Conservation (phyloP, 2,797 vertebrate genomes). For the Hemibagrus guttatus region DNA sequence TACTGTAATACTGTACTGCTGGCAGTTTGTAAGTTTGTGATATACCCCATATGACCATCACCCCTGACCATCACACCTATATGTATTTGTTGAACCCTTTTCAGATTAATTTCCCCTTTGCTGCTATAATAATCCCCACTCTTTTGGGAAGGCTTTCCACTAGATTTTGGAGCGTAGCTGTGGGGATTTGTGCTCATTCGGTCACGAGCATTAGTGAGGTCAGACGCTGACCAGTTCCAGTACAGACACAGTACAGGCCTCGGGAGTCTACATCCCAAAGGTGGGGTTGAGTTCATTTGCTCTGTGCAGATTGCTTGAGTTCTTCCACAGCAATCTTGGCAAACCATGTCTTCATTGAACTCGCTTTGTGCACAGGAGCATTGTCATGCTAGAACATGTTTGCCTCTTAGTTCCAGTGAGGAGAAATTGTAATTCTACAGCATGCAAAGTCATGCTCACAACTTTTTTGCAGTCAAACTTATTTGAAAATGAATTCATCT, state of each 20-base stretch:
- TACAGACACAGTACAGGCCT: no score
- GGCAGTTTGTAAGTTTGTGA: background rate
- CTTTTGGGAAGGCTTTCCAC: background rate
- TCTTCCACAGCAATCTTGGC: background rate
- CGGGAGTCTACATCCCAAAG: background rate
- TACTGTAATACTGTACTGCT: background rate
- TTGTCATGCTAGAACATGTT: no score
- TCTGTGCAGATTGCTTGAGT: background rate
- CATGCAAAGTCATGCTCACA: background rate
- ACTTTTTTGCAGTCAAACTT: background rate
- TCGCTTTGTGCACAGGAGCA: no score
- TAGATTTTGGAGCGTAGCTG: background rate
- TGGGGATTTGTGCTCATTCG: background rate
- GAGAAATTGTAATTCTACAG: background rate
- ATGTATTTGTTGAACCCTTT: background rate
- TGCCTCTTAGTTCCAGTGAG: background rate
- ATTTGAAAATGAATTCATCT: background rate
- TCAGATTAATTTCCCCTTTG: background rate
- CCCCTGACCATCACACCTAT: no score
- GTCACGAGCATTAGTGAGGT: no score
- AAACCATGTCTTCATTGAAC: no score
- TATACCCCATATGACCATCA: no score
- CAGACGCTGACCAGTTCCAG: no score
- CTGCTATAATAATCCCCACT: background rate
- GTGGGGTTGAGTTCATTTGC: background rate